A percentile compares a stretch with the other conserved stretches of the same genome.
Conservation (phyloP, 2,797 vertebrate species). For the Mallotus villosus region DNA sequence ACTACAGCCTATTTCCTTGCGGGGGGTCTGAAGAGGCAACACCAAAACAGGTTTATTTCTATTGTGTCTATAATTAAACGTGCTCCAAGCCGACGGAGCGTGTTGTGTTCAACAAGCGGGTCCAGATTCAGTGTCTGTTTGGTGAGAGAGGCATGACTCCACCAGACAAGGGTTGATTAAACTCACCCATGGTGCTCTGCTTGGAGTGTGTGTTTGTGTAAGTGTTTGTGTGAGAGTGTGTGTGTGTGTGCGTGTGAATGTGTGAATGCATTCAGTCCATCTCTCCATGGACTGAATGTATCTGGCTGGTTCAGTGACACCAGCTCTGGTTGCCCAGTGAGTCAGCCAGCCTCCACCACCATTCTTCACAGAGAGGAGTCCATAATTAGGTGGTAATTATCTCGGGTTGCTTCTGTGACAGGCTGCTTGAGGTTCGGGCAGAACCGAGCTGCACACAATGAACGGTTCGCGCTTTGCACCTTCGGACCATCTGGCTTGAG, state of each 20-base stretch:
- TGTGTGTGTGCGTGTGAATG: conserved; percentile 3
- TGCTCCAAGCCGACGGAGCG: conserved; percentile 52
- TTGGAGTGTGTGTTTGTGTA: conserved; percentile 16
- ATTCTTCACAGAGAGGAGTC: conserved; percentile 65
- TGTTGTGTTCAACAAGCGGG: conserved; percentile 42
- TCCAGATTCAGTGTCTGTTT: conserved; percentile 47
- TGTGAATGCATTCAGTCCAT: conserved; percentile 16
- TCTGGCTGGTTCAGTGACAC: neutral
- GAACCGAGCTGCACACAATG: conserved; percentile 46
- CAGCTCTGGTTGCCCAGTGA: conserved; percentile 48
- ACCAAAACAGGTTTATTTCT: conserved; percentile 55
- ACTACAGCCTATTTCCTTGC: conserved; percentile 51
- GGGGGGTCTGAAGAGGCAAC: conserved; percentile 31
- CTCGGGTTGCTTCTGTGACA: conserved; percentile 64
- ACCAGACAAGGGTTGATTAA: conserved; percentile 40
- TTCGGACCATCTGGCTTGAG: conserved; percentile 63
- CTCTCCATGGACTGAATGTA: conserved; percentile 31
- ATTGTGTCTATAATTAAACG: conserved; percentile 70
- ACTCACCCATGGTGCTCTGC: conserved; percentile 7
- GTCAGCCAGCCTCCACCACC: conserved; percentile 52
- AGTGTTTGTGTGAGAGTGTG: conserved; percentile 26
- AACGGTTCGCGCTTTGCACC: conserved; percentile 45
- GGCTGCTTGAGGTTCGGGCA: conserved; percentile 55
- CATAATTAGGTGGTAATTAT: conserved; percentile 76
- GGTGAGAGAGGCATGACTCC: conserved; percentile 40